Evolutionary conservation across 2,888 invertebrate species (phyloP).

Genomic region (Oxycera nigricornis): DNA sequence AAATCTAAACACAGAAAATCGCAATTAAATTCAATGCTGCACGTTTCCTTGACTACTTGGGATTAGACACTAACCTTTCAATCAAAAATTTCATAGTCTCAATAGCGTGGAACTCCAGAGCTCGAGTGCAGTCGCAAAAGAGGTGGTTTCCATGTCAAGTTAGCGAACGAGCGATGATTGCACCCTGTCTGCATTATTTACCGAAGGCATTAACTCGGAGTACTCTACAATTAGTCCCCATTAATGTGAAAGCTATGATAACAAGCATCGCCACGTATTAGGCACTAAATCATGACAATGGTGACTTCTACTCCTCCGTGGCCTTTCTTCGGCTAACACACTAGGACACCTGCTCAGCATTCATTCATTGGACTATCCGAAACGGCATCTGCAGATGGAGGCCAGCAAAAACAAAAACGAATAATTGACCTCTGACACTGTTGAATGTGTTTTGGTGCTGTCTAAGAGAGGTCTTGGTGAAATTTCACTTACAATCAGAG

Average conservation of each 20-base stretch:
- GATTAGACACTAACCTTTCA: too few relatives aligned
- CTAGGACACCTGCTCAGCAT: background rate
- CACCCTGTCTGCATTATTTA: background rate
- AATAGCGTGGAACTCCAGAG: background rate
- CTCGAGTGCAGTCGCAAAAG: background rate
- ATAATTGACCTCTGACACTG: conserved; percentile 29
- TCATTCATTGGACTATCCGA: background rate
- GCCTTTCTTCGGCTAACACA: background rate
- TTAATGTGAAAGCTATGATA: conserved; percentile 25
- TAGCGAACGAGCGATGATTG: background rate
- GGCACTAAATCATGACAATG: background rate
- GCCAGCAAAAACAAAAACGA: background rate
- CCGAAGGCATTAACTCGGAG: background rate
- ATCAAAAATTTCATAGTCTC: background rate
- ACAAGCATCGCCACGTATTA: background rate
- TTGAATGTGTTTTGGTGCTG: background rate
- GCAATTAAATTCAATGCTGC: too few relatives aligned
- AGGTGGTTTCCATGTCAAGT: background rate
- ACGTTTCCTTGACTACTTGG: too few relatives aligned
- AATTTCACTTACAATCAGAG: background rate
- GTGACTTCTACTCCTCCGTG: background rate
- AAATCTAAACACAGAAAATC: too few relatives aligned
- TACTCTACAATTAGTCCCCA: conserved; percentile 6
- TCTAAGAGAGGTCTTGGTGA: background rate
- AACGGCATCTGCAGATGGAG: background rate